Evolutionary conservation across 2,888 invertebrate species (phyloP), one percentile per base, ranked within the genome.

Genomic region (Cacoxenus indagator): DNA sequence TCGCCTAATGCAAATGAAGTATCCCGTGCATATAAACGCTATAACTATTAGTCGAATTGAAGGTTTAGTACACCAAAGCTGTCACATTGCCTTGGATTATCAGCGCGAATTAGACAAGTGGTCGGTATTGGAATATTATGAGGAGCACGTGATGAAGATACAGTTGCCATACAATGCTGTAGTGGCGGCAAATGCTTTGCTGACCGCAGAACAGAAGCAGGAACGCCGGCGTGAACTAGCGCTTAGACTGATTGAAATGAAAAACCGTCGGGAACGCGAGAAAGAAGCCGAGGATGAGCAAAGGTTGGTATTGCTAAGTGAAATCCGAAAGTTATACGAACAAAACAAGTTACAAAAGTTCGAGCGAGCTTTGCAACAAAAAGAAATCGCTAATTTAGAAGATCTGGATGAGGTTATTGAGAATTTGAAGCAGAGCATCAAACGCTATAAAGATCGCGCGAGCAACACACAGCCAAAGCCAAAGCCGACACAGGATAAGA

Each of bases 231-330:
- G 93, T 68, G 97, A 97, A 86, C 91, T 97, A 85, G 95, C 96
- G 0, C 90, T 93, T 51, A 90, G 97, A 26, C 89, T 97, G 65
- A 91, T 95, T 62, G 97, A 97, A 88, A 95, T 97, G 65, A 97
- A 97, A 86, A 95, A 96, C 0, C 91, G 95, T 64, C 95, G 96
- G 85, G 90, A 97, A 74, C 94, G 95, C 81, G 96, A 97, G 85
- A 92, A 95, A 84, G 89, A 97, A 29, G 93, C 93, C 3, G 95
- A 95, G 84, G 97, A 97, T 83, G 96, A 97, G 84, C 95, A 96
- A 76, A 94, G 94, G 83, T 86, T 97, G 45, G 92, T 92, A 80
- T 93, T 94, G 76, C 87, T 97, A 31, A 88, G 93, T 61, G 91
- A 92, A 57, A 91, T 96, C 70, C 93, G 95, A 87, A 95, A 93